Conservation (phyloP, 2,113 vertebrate genomes). For the Hemibagrus wyckioides region DNA sequence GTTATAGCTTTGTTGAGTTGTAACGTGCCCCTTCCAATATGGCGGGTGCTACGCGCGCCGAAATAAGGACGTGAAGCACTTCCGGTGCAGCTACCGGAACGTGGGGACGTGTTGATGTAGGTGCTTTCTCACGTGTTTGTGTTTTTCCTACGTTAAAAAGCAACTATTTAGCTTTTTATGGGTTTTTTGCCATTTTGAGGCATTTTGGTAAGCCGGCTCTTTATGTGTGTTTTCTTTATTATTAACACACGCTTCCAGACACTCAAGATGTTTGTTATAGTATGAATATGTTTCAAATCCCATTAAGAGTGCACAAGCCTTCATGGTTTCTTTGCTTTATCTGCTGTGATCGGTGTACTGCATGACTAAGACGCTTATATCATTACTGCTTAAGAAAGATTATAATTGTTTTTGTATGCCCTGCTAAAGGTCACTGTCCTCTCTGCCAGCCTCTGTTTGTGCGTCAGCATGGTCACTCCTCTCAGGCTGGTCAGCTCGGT, state of each 20-base stretch:
- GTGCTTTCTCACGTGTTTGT: background rate
- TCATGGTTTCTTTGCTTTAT: background rate
- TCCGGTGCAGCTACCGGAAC: background rate
- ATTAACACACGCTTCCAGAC: background rate
- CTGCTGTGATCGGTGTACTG: background rate
- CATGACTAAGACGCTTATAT: background rate
- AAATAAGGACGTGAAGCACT: background rate
- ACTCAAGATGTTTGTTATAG: background rate
- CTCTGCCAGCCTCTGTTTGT: too few species aligned
- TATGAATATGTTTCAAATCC: background rate
- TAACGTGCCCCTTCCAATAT: background rate
- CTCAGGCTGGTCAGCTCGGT: constrained; percentile 46
- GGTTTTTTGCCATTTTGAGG: background rate
- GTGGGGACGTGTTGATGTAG: too few species aligned
- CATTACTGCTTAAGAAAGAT: background rate
- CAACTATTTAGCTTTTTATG: background rate
- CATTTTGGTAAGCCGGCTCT: background rate
- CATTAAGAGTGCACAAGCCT: background rate
- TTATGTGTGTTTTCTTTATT: background rate
- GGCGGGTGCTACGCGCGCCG: background rate
- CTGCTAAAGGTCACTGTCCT: too few species aligned
- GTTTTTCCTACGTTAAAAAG: background rate
- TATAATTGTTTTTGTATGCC: too few species aligned
- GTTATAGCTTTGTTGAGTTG: background rate
- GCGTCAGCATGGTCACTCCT: constrained; percentile 54